Percentiles rank a stretch among this genome's conserved stretches.
phyloP scores from a whole-genome alignment of 2,113 vertebrate species.

The Parotia lawesii region DNA sequence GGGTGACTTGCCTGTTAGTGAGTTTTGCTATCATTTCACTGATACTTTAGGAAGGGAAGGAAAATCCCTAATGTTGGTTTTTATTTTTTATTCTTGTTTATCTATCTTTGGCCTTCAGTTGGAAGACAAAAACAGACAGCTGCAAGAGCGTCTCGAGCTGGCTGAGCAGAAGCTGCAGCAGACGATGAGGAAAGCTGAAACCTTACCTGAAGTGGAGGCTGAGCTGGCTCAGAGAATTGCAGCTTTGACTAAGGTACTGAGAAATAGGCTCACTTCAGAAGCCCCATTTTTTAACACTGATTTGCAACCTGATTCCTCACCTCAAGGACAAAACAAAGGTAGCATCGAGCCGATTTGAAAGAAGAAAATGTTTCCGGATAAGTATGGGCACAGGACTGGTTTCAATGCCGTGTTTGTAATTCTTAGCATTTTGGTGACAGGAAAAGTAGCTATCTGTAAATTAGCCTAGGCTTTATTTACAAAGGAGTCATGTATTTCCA shows the following conservation, averaged over 20 bases:
- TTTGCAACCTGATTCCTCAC: not conserved
- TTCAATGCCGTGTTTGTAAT: not conserved
- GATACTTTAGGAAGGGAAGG: not conserved
- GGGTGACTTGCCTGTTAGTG: not conserved
- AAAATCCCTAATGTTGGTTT: not conserved
- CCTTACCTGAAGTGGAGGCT: conserved; percentile 97
- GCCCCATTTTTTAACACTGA: not conserved
- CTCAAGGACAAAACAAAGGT: not conserved
- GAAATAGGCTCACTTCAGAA: not conserved
- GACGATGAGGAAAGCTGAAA: conserved; percentile 98
- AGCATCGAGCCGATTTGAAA: not conserved
- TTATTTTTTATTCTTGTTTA: not conserved
- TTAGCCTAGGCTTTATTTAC: not conserved
- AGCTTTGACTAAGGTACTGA: conserved; percentile 93
- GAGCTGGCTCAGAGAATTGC: conserved; percentile 97
- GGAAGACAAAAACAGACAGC: conserved; percentile 97
- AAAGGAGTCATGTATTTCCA: not conserved
- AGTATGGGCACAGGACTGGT: not conserved
- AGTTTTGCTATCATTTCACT: not conserved
- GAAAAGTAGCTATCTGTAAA: not conserved
- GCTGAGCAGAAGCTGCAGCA: conserved; percentile 98
- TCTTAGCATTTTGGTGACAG: not conserved
- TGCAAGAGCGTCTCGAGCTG: conserved; percentile 93
- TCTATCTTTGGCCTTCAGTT: conserved; percentile 72
- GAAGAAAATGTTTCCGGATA: not conserved